Conservation (phyloP, 2,113 vertebrate species). For the Ammospiza caudacuta region DNA sequence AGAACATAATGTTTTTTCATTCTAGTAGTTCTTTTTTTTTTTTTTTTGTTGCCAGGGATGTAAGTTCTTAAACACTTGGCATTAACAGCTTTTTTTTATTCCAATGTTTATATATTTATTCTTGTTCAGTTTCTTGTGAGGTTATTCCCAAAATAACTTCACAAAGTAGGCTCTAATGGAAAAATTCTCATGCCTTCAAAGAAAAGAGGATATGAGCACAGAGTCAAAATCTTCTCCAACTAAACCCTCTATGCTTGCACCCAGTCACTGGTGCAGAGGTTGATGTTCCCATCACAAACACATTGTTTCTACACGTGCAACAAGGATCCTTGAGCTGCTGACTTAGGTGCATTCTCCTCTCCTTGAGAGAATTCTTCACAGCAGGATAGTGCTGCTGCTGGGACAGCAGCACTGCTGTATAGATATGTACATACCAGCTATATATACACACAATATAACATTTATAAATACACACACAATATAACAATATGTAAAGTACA, state of each 20-base stretch:
- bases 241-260: neutral
- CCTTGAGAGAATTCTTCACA: neutral
- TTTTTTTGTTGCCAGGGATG: neutral
- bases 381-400: neutral
- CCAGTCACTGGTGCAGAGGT: neutral
- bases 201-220: neutral
- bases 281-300: neutral
- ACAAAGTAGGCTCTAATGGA: neutral
- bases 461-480: neutral
- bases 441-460: neutral
- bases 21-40: neutral
- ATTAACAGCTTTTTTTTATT: neutral
- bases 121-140: neutral
- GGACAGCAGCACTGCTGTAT: neutral
- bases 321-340: neutral
- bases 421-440: neutral
- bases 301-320: neutral
- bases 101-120: neutral
- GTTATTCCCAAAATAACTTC: constrained; percentile 9
- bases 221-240: neutral
- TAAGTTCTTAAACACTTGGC: neutral
- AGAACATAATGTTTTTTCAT: neutral
- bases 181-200: neutral
- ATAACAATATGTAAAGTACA: neutral
- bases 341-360: neutral